Base-by-base conservation (phyloP, 2,888 invertebrate genomes). In the Sinohyriopsis cumingii region DNA sequence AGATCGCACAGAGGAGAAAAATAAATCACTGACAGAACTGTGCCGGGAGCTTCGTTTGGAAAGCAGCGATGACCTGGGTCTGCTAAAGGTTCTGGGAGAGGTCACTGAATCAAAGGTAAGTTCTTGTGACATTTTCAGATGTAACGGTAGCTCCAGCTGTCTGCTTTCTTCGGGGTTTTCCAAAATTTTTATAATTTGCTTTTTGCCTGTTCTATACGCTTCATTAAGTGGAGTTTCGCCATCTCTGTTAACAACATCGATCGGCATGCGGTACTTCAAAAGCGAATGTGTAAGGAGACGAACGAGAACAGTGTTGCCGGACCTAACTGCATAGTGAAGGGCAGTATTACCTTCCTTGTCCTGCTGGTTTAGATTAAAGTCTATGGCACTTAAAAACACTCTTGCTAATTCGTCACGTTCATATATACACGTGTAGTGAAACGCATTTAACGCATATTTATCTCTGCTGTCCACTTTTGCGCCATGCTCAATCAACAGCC, bases 381-480 rank as follows among this genome's bases (percentile, higher is more conserved):
- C 89, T n/a, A 86, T 81, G 9, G 89, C 88, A 59, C 80, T 79
- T 15, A 88, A 81, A 54, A 85, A 79, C 25, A 87, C 82, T 28
- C 73, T 76, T 0, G 84, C 81, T 64, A 89, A 75, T 24, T 81
- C 77, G 20, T 78, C 57, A 9, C 87, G 75, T 54, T 84, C 83
- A 65, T 87, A 86, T 9, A 89, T 82, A 69, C 86, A 87, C 5
- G 89, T 87, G 72, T 88, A 84, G 77, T 89, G 89, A 64, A 89
- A 78, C 18, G 86, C 87, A 63, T 86, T 89, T 59, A 88, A 73
- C 20, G 88, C 88, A 28, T 77, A 78, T 28, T 77, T 78, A 74
- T 90, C 90, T 45, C 77, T 68, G 1, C 68, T 69, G 53, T 78
- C 80, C 28, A 88, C 65, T 15, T 68, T 67, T 7, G 87, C 89